Conservation (phyloP, 2,888 invertebrate genomes). For the Plagodis pulveraria region DNA sequence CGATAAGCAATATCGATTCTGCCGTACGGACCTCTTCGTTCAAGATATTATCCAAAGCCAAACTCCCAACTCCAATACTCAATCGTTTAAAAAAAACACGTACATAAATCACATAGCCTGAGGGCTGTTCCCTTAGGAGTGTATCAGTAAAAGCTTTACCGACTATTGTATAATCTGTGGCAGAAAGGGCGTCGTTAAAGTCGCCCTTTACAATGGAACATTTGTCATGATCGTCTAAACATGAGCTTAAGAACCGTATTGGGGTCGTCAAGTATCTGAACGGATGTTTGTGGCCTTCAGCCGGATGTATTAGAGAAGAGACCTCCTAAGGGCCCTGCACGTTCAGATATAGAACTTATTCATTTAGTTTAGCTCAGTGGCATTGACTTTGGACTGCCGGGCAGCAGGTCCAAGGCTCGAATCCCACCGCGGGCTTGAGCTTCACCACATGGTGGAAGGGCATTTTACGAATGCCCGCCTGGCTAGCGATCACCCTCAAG, state of each 20-base stretch:
- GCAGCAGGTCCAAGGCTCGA: too few relatives aligned
- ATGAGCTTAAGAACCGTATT: neutral
- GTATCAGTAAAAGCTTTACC: constrained; percentile 9
- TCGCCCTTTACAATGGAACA: constrained; percentile 8
- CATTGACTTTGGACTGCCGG: too few relatives aligned
- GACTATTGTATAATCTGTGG: neutral
- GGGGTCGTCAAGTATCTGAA: neutral
- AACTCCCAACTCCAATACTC: neutral
- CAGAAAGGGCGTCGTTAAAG: constrained; percentile 5
- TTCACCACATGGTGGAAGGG: too few relatives aligned
- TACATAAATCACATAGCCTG: constrained; percentile 12
- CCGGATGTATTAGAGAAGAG: too few relatives aligned
- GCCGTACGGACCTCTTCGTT: too few relatives aligned
- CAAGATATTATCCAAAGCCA: neutral
- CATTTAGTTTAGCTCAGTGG: too few relatives aligned
- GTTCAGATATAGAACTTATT: too few relatives aligned
- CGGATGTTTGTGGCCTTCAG: neutral
- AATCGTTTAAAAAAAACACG: constrained; percentile 5
- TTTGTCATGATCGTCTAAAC: constrained; percentile 12
- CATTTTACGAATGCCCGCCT: too few relatives aligned
- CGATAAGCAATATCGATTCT: too few relatives aligned
- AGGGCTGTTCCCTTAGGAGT: constrained; percentile 6
- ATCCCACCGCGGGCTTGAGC: too few relatives aligned
- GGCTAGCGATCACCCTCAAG: too few relatives aligned
- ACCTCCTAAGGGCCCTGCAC: too few relatives aligned